Conservation (phyloP, 2,797 vertebrate species). For the Pangasius macronema region DNA sequence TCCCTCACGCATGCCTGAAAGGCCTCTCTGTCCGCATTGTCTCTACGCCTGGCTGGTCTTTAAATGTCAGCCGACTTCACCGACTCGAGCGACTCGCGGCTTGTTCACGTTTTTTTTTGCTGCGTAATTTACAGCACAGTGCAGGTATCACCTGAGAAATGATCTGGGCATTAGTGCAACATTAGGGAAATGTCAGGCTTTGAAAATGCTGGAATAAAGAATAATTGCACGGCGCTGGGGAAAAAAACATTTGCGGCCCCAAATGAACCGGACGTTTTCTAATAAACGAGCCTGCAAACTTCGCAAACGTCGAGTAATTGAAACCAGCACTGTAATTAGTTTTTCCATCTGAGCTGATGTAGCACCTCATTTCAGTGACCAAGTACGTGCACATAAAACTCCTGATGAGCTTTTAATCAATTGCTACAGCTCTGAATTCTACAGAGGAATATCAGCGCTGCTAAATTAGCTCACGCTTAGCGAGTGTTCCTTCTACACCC, state of each 20-base stretch:
- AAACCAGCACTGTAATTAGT: slow-evolving; percentile 7
- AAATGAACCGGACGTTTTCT: neutral
- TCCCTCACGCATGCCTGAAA: slow-evolving; percentile 54
- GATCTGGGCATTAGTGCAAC: slow-evolving; percentile 40
- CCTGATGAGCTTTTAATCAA: slow-evolving; percentile 27
- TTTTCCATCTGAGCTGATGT: slow-evolving; percentile 30
- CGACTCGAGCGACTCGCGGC: slow-evolving; percentile 55
- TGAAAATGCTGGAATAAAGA: slow-evolving; percentile 38
- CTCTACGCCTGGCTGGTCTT: slow-evolving; percentile 69
- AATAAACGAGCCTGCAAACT: slow-evolving; percentile 11
- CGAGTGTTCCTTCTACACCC: neutral
- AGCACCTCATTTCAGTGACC: slow-evolving; percentile 18
- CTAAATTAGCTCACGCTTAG: neutral
- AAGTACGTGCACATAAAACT: slow-evolving; percentile 15
- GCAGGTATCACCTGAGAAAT: slow-evolving; percentile 42
- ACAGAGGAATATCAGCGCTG: neutral
- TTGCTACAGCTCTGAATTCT: neutral
- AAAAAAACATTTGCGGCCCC: neutral
- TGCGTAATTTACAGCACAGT: neutral
- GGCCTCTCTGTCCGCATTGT: slow-evolving; percentile 50
- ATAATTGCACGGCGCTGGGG: neutral
- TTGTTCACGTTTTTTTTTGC: neutral
- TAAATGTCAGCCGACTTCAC: slow-evolving; percentile 79
- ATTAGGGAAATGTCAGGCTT: slow-evolving; percentile 46
- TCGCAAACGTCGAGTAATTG: slow-evolving; percentile 3